These are phyloP conservation scores for Zingel zingel DNA, from an alignment of 2,113 vertebrate genomes.

Conservation along the genomic window DNA sequence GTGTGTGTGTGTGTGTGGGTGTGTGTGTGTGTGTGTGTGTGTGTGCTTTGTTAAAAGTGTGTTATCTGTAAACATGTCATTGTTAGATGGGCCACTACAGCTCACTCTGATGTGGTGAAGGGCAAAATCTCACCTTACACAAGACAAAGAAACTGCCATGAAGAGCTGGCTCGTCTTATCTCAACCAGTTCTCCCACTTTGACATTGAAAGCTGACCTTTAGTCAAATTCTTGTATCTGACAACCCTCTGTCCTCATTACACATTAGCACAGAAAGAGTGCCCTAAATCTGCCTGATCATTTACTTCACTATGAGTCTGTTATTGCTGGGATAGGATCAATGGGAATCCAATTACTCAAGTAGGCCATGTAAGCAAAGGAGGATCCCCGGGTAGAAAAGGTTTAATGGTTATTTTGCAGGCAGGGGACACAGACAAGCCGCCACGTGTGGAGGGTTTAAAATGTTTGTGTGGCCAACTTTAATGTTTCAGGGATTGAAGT, in stretches of 20 bases:
- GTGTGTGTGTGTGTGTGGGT: too few species aligned
- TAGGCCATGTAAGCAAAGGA: conserved; percentile 56
- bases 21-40: too few species aligned
- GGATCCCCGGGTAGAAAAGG: conserved; percentile 30
- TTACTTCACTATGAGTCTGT: conserved; percentile 39
- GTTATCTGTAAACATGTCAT: conserved; percentile 8
- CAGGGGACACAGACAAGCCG: neutral
- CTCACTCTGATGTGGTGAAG: conserved; percentile 35
- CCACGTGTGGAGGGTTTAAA: conserved; percentile 15
- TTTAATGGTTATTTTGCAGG: conserved; percentile 26
- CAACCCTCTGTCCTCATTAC: conserved; percentile 15
- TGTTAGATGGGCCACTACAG: conserved; percentile 24
- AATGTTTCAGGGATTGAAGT: conserved; percentile 12
- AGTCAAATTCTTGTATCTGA: conserved; percentile 18
- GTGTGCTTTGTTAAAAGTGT: conserved; percentile 1
- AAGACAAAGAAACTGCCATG: neutral
- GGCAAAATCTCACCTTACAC: conserved; percentile 37
- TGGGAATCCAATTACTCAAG: conserved; percentile 75
- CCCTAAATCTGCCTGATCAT: conserved; percentile 34
- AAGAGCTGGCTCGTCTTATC: conserved; percentile 5
- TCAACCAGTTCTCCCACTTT: conserved; percentile 7
- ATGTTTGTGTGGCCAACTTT: neutral
- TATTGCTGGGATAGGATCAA: conserved; percentile 53
- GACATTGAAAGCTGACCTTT: conserved; percentile 70
- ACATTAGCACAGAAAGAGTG: conserved; percentile 28